These are phyloP conservation scores for Lophotriccus pileatus DNA, from an alignment of 2,797 vertebrate genomes.

Conservation along the genomic window DNA sequence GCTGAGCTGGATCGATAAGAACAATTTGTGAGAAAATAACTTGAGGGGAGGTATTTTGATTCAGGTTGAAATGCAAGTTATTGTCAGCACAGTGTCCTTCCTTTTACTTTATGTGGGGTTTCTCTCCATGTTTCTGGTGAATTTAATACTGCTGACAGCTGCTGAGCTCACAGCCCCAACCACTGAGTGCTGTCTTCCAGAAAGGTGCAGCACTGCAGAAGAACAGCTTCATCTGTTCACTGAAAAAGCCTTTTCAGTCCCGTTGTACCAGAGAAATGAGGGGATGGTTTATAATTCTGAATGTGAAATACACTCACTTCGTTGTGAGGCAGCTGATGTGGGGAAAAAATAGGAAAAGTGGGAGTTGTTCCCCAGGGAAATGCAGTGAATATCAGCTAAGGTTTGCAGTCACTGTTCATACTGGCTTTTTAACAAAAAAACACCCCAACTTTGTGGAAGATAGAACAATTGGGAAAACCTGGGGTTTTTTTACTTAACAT, in stretches of 20 bases:
- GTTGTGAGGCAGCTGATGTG: not conserved
- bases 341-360: not conserved
- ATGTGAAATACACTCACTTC: not conserved
- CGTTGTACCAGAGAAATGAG: not conserved
- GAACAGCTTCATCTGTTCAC: not conserved
- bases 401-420: not conserved
- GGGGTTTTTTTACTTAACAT: not conserved
- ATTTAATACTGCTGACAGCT: conserved; percentile 45
- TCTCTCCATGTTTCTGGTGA: not conserved
- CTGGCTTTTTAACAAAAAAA: not conserved
- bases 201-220: conserved; percentile 1
- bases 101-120: not conserved
- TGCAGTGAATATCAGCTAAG: not conserved
- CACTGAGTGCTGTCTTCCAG: not conserved
- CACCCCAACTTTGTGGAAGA: not conserved
- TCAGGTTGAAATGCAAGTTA: not conserved
- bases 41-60: not conserved
- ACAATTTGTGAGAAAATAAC: not conserved
- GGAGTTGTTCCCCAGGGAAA: not conserved
- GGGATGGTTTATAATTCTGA: not conserved
- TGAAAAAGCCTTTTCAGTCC: not conserved
- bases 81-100: not conserved
- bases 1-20: not conserved
- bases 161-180: conserved; percentile 30
- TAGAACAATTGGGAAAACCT: not conserved